Percentiles rank a stretch among this genome's conserved stretches.
These are phyloP conservation scores for Meiosimyza decipiens DNA, from an alignment of 2,888 invertebrate species.

Conservation along the genomic window DNA sequence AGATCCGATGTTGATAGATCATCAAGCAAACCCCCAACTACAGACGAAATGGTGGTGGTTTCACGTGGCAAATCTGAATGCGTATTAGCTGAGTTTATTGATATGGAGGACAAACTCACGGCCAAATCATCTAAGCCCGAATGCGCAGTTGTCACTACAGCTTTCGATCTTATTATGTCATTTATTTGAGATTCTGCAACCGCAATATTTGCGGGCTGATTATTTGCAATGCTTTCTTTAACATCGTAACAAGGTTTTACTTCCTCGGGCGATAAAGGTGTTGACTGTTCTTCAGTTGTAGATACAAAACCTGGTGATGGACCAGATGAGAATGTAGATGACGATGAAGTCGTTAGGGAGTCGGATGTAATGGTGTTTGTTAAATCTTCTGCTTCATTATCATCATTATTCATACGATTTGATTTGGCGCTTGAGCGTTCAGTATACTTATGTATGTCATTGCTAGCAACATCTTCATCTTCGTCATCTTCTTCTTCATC, in stretches of 20 bases:
- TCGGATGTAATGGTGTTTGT: conserved; percentile 55
- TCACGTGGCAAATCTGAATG: conserved; percentile 55
- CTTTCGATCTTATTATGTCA: too few species aligned
- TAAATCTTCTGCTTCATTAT: conserved; percentile 41
- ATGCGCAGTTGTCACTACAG: too few species aligned
- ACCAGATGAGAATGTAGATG: conserved; percentile 65
- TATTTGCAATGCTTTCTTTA: background rate
- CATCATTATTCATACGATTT: conserved; percentile 22
- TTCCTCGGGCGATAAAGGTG: conserved; percentile 40
- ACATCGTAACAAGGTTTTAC: conserved; percentile 22
- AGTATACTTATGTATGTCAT: conserved; percentile 59
- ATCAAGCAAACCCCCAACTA: conserved; percentile 55
- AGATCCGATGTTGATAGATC: conserved; percentile 54
- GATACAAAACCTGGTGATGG: conserved; percentile 60
- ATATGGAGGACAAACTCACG: conserved; percentile 63
- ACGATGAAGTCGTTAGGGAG: conserved; percentile 65
- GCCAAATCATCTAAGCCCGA: conserved; percentile 56
- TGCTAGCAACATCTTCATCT: conserved; percentile 45
- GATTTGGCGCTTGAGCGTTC: conserved; percentile 42
- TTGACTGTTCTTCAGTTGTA: conserved; percentile 55
- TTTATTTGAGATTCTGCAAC: too few species aligned
- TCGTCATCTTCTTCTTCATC: conserved; percentile 43
- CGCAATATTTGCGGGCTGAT: background rate
- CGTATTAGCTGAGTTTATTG: conserved; percentile 54
- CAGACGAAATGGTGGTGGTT: conserved; percentile 54